Evolutionary conservation across 2,888 invertebrate genomes (phyloP).

Genomic region (Sinhomidia bicolor): DNA sequence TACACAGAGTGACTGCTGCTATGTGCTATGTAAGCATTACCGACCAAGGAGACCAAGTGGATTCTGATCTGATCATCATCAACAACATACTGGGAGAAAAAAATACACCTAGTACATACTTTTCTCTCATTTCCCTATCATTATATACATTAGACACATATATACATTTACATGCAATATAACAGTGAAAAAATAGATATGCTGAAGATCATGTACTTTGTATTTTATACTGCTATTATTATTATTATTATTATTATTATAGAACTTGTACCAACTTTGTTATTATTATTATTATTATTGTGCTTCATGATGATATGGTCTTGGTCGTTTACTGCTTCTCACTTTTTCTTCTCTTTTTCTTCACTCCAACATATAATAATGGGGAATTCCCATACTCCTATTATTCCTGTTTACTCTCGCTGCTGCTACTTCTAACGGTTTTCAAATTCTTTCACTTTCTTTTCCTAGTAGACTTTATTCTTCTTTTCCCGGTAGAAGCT

Average conservation of each 20-base stretch:
- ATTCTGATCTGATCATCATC: conserved; percentile 58
- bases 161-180: not conserved
- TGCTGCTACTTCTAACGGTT: conserved; percentile 14
- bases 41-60: conserved; percentile 26
- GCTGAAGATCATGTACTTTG: not conserved
- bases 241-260: conserved; percentile 18
- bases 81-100: conserved; percentile 44
- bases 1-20: conserved; percentile 12
- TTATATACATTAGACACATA: not conserved
- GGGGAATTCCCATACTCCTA: conserved; percentile 52
- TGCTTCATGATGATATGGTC: not conserved
- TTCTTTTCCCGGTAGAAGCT: conserved; percentile 1
- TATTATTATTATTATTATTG: conserved; percentile 40
- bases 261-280: not conserved
- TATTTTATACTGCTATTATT: not conserved
- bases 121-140: conserved; percentile 8
- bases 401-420: not conserved
- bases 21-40: conserved; percentile 1
- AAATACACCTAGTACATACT: conserved; percentile 22
- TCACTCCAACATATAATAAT: too few relatives aligned
- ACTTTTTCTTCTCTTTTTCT: conserved; percentile 15
- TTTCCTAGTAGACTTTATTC: conserved; percentile 32
- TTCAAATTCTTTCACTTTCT: conserved; percentile 42
- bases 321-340: conserved; percentile 33
- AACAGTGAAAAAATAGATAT: not conserved